A percentile compares a stretch with the other conserved stretches of the same genome.
Evolutionary conservation across 92 coral and sea anemone species (phyloP).

Genomic region (Phenganax subtilis): DNA sequence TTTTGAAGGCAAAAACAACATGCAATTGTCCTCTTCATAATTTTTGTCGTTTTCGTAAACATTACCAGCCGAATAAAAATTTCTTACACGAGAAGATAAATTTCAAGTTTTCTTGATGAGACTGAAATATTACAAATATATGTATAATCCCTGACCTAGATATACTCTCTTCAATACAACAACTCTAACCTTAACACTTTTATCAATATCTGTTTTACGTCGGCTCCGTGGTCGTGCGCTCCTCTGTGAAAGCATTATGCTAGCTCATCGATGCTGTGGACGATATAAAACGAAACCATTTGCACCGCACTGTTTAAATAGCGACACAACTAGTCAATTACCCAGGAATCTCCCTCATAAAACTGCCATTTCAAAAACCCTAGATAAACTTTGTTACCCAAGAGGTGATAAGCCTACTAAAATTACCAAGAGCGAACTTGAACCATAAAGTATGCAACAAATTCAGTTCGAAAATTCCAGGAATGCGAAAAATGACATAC

Average conservation of each 20-base stretch:
- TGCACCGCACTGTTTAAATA: background rate
- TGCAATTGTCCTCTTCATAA: too few relatives aligned
- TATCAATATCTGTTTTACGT: background rate
- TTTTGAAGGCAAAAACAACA: too few relatives aligned
- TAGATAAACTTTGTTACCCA: background rate
- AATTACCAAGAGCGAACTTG: background rate
- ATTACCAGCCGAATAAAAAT: too few relatives aligned
- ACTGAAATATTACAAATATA: background rate
- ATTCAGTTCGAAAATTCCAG: background rate
- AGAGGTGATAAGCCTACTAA: background rate
- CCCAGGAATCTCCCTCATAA: background rate
- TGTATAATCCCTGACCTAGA: background rate
- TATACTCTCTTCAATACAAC: background rate
- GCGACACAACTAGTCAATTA: background rate
- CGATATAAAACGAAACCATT: background rate
- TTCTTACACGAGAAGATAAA: background rate
- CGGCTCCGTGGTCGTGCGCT: background rate
- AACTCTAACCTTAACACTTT: constrained; percentile 8
- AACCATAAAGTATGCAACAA: background rate
- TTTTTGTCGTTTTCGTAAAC: too few relatives aligned
- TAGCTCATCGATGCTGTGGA: background rate
- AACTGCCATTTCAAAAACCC: background rate
- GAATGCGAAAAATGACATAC: background rate
- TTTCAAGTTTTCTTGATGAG: background rate
- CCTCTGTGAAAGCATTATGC: background rate